Conservation (phyloP, 2,797 vertebrate genomes). For the Lepilemur ruficaudatus region DNA sequence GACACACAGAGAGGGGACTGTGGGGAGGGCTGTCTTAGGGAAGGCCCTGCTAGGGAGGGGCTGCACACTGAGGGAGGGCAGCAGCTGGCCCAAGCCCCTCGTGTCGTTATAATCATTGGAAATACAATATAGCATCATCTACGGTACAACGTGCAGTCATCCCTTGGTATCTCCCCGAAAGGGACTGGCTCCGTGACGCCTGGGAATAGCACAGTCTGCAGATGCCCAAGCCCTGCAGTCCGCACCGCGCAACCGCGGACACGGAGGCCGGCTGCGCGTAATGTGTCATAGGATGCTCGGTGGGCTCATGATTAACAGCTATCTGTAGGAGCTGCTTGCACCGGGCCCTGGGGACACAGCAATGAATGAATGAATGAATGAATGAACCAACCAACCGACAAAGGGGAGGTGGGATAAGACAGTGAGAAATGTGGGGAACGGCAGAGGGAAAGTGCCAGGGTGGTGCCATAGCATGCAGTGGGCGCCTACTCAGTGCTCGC, state of each 20-base stretch:
- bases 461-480: background rate
- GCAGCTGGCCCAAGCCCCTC: background rate
- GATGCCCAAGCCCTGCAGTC: background rate
- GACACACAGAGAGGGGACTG: background rate
- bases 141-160: background rate
- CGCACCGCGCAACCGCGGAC: background rate
- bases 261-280: background rate
- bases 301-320: background rate
- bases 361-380: background rate
- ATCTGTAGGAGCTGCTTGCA: background rate
- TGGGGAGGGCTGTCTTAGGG: background rate
- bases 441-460: background rate
- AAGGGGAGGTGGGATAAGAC: background rate
- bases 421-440: background rate
- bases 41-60: background rate
- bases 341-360: background rate
- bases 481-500: accelerated
- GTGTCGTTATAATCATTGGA: background rate
- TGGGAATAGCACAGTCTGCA: background rate
- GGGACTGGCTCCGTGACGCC: background rate
- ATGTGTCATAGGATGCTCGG: background rate
- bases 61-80: background rate
- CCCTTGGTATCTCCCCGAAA: background rate
- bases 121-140: background rate
- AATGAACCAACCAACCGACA: background rate